Conservation (phyloP, 1,140 invertebrate genomes). For the Leucophenga varia region DNA sequence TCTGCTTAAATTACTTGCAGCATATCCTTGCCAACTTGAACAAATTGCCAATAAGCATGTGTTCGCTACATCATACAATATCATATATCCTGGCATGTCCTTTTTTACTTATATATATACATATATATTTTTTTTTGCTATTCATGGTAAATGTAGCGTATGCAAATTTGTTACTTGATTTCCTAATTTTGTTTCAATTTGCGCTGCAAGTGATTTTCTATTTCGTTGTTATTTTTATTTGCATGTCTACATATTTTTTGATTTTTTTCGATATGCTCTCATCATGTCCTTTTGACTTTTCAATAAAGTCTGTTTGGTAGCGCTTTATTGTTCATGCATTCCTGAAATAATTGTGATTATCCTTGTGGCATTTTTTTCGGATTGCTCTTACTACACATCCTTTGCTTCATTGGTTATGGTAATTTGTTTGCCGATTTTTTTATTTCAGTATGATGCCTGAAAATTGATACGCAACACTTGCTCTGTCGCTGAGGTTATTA, state of each 20-base stretch:
- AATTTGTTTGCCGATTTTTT: slow-evolving; percentile 26
- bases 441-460: slow-evolving; percentile 11
- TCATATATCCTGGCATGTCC: no score
- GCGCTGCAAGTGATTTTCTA: slow-evolving; percentile 17
- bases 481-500: not conserved
- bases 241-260: no score
- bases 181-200: slow-evolving; percentile 52
- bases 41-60: no score
- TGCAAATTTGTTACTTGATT: slow-evolving; percentile 50
- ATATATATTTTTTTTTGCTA: slow-evolving; percentile 2
- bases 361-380: slow-evolving; percentile 8
- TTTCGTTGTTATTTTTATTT: slow-evolving; percentile 12
- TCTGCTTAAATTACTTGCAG: no score
- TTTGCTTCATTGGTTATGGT: slow-evolving; percentile 35
- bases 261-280: no score
- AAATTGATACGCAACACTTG: slow-evolving; percentile 21
- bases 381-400: slow-evolving; percentile 4
- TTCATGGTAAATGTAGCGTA: slow-evolving; percentile 40
- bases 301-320: slow-evolving; percentile 42
- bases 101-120: no score
- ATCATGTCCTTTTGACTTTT: slow-evolving; percentile 17
- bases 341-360: slow-evolving; percentile 46
- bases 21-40: no score
- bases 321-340: slow-evolving; percentile 33
- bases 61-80: no score